Conservation (phyloP, 2,888 invertebrate genomes). For the Cinara cedri region DNA sequence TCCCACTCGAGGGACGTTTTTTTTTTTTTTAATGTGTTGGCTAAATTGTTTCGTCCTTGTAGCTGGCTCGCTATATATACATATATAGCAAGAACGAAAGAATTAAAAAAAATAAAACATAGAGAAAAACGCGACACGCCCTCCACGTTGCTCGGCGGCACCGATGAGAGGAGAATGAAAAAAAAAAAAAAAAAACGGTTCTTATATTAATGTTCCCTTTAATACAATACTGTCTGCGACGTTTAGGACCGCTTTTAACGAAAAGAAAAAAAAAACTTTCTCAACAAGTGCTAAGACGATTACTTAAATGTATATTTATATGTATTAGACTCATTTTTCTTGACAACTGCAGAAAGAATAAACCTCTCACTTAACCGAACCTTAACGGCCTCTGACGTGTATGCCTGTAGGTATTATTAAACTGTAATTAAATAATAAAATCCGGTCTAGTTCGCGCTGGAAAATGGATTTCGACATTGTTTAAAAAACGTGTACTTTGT, state of each 20-base stretch:
- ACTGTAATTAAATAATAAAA: conserved; percentile 23
- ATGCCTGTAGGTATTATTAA: conserved; percentile 18
- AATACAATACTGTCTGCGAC: conserved; percentile 46
- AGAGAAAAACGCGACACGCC: conserved; percentile 29
- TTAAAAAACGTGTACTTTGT: background rate
- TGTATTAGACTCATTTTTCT: conserved; percentile 13
- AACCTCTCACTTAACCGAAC: conserved; percentile 19
- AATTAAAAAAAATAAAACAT: conserved; percentile 27
- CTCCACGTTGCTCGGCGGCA: too few relatives aligned
- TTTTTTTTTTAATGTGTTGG: conserved; percentile 51
- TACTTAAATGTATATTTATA: background rate
- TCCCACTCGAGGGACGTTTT: conserved; percentile 31
- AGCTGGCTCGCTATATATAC: background rate
- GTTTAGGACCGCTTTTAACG: conserved; percentile 46
- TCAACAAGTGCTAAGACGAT: conserved; percentile 52
- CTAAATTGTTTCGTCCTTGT: conserved; percentile 48
- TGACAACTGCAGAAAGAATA: conserved; percentile 27
- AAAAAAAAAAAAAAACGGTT: conserved; percentile 40
- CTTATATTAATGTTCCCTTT: conserved; percentile 50
- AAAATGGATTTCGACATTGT: background rate
- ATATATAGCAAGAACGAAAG: conserved; percentile 26
- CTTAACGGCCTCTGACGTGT: conserved; percentile 1
- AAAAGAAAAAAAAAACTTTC: conserved; percentile 29
- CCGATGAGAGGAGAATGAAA: conserved; percentile 28
- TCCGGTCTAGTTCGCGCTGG: background rate